Evolutionary conservation across 2,888 invertebrate species (phyloP).

Genomic region (Platycheirus rosarum): DNA sequence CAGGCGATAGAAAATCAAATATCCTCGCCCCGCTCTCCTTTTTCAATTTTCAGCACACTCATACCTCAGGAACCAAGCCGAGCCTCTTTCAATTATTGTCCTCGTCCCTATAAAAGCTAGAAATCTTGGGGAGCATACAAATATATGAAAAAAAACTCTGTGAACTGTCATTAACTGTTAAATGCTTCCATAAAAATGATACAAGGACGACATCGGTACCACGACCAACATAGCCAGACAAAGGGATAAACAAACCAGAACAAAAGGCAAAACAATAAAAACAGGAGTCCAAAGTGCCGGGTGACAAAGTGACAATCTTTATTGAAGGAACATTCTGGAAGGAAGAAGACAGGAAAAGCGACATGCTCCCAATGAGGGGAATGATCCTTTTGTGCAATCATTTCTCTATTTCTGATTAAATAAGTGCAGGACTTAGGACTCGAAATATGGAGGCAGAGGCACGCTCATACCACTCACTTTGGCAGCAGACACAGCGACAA

Average conservation of each 20-base stretch:
- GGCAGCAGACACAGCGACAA: constrained; percentile 59
- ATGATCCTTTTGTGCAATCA: constrained; percentile 73
- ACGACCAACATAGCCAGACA: constrained; percentile 60
- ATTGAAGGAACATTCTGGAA: constrained; percentile 36
- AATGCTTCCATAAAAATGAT: constrained; percentile 70
- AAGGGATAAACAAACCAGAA: constrained; percentile 67
- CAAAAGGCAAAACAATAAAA: constrained; percentile 25
- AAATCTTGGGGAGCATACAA: constrained; percentile 62
- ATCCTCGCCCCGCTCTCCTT: neutral
- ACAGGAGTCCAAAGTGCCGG: constrained; percentile 41
- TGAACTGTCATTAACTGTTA: constrained; percentile 72
- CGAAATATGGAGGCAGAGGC: constrained; percentile 12
- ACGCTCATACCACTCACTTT: constrained; percentile 49
- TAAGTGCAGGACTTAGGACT: constrained; percentile 59
- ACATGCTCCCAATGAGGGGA: constrained; percentile 58
- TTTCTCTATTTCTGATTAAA: constrained; percentile 72
- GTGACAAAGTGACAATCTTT: constrained; percentile 52
- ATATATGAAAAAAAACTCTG: constrained; percentile 27
- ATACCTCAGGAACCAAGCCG: neutral
- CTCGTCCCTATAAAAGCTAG: constrained; percentile 21
- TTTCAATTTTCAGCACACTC: constrained; percentile 11
- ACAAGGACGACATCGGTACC: constrained; percentile 67
- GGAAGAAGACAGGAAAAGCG: constrained; percentile 15
- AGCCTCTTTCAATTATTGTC: neutral
- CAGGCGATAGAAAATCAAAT: neutral